Evolutionary conservation across 2,113 vertebrate species (phyloP).

Genomic region (Rhineura floridana): DNA sequence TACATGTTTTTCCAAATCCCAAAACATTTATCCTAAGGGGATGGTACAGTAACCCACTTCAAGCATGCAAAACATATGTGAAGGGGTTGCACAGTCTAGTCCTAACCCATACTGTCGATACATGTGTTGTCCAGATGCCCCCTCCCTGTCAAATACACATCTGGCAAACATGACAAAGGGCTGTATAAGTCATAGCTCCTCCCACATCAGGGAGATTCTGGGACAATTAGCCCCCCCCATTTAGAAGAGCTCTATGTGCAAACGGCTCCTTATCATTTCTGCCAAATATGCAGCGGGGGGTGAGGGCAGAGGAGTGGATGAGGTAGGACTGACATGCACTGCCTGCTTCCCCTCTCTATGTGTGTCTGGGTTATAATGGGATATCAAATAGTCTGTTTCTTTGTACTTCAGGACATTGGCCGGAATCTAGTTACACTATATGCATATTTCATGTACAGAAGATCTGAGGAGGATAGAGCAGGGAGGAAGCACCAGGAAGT

Average conservation of each 20-base stretch:
- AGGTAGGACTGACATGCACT: background rate
- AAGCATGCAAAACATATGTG: no score
- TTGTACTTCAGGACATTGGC: background rate
- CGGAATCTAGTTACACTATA: background rate
- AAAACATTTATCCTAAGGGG: no score
- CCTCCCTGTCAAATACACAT: no score
- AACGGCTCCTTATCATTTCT: background rate
- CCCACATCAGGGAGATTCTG: no score
- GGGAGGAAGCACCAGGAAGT: background rate
- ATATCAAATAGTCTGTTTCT: background rate
- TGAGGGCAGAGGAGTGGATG: background rate
- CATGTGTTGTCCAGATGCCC: no score
- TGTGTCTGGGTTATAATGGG: background rate
- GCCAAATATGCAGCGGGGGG: background rate
- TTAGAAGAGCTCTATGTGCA: background rate
- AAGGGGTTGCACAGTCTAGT: no score
- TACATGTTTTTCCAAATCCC: no score
- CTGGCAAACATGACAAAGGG: no score
- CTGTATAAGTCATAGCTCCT: no score
- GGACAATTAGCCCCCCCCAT: no score
- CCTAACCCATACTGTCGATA: no score
- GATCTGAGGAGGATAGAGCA: background rate
- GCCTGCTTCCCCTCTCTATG: background rate
- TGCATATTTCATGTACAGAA: background rate
- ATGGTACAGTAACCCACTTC: no score